Evolutionary conservation across 2,888 invertebrate genomes (phyloP).

Genomic region (Syrista parreyssii): DNA sequence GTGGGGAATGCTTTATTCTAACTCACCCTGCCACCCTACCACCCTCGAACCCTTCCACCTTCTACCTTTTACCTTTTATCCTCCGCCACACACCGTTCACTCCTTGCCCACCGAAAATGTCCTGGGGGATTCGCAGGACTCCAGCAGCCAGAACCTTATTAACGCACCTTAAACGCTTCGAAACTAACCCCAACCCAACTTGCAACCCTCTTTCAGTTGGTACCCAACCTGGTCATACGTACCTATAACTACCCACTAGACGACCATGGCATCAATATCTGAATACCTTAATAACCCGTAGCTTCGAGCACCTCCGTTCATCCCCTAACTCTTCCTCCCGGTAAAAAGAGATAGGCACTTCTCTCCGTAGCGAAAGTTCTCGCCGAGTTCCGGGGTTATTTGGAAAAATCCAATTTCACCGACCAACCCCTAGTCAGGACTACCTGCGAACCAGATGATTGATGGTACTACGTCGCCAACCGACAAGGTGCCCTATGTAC

Average conservation of each 20-base stretch:
- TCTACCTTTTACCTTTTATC: neutral
- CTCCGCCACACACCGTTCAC: slow-evolving; percentile 8
- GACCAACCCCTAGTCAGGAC: neutral
- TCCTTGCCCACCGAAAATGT: slow-evolving; percentile 32
- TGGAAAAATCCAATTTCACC: neutral
- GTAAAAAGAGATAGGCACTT: neutral
- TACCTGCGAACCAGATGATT: neutral
- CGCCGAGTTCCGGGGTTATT: neutral
- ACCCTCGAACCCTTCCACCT: neutral
- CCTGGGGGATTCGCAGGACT: slow-evolving; percentile 17
- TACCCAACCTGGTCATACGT: neutral
- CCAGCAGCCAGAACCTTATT: slow-evolving; percentile 1
- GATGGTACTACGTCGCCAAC: neutral
- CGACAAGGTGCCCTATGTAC: neutral
- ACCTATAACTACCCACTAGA: neutral
- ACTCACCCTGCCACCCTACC: slow-evolving; percentile 5
- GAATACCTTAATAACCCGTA: neutral
- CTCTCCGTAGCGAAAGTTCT: neutral
- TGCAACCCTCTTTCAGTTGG: neutral
- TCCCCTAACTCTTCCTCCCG: neutral
- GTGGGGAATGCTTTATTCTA: slow-evolving; percentile 44
- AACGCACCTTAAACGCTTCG: slow-evolving; percentile 7
- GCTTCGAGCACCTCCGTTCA: neutral
- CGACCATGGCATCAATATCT: neutral
- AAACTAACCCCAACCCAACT: neutral